Percentiles rank a stretch among this genome's conserved stretches.
Conservation (phyloP, 2,888 invertebrate genomes). For the Acleris cristana region DNA sequence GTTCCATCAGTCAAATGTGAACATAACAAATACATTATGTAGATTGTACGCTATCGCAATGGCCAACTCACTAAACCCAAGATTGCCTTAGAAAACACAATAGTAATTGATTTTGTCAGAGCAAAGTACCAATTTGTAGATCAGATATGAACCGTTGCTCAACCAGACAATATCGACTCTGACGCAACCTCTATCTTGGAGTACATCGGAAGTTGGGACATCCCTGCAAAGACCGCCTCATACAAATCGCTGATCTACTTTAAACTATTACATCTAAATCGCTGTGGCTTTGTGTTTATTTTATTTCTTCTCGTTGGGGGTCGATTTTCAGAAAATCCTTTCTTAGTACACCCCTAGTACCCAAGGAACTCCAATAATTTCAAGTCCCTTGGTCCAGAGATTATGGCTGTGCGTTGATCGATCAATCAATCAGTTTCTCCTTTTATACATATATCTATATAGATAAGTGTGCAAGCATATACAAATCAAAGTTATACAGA, state of each 20-base stretch:
- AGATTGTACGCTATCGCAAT: not conserved
- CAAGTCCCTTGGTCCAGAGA: no score
- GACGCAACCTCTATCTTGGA: conserved; percentile 33
- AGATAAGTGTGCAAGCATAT: no score
- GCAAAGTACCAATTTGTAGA: conserved; percentile 25
- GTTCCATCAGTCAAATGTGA: no score
- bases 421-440: no score
- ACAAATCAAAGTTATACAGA: not conserved
- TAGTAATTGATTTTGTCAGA: conserved; percentile 32
- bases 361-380: no score
- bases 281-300: no score
- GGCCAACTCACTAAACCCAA: conserved; percentile 1
- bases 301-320: no score
- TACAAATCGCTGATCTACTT: conserved; percentile 12
- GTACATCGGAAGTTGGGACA: conserved; percentile 22
- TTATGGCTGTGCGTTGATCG: no score
- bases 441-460: no score
- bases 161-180: conserved; percentile 28
- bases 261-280: not conserved
- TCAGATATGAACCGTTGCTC: conserved; percentile 31
- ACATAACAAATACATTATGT: not conserved
- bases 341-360: no score
- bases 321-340: no score
- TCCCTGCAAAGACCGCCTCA: conserved; percentile 1
- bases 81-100: conserved; percentile 9